Base-by-base conservation (phyloP, 1,140 invertebrate species). In the Drosophila murphyi region DNA sequence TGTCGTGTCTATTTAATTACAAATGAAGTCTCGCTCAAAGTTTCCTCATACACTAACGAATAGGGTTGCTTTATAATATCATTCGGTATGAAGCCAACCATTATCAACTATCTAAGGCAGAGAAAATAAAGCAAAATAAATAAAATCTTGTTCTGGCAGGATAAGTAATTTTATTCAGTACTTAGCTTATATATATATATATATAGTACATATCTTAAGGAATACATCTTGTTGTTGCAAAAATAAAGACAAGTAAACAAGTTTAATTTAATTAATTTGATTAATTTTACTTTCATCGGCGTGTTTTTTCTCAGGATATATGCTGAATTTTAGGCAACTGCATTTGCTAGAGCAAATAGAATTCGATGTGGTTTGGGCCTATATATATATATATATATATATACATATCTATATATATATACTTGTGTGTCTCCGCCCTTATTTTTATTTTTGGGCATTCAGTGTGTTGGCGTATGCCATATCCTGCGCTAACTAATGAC, bases 1-100 rank as follows among this genome's bases (percentile, higher is more conserved):
- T 87, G 82, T 87, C 79, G 82, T 86, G 82, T 86, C 82, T 86
- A 87, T 86, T 86, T 87, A 86, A 86, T 86, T 86, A 86, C 71
- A 82, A 87, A 43, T 54, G 47, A 76, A 47, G 50, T 54, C 45
- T 54, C 20, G 50, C 52, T 64, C 54, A 47, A 55, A 3, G 37
- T 63, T 65, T 59, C 48, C 55, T 48, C 45, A 72, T 48, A 34
- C 37, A 8, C 59, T 50, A n/a, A 35, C 34, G 6, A 39, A 43
- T n/a, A 29, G 5, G 32, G 28, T 57, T 39, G 20, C 47, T 61
- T 20, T 12, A 7, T 20, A 20, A 20, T 2, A 7, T 3, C 3
- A 55, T 20, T 20, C 4, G 37, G 39, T 10, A n/a, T 20, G 20
- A 20, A 20, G 20, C 20, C 20, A 20, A 20, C 20, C 20, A 20